Evolutionary conservation across 2,888 invertebrate species (phyloP).

Genomic region (Drosophila leonis): DNA sequence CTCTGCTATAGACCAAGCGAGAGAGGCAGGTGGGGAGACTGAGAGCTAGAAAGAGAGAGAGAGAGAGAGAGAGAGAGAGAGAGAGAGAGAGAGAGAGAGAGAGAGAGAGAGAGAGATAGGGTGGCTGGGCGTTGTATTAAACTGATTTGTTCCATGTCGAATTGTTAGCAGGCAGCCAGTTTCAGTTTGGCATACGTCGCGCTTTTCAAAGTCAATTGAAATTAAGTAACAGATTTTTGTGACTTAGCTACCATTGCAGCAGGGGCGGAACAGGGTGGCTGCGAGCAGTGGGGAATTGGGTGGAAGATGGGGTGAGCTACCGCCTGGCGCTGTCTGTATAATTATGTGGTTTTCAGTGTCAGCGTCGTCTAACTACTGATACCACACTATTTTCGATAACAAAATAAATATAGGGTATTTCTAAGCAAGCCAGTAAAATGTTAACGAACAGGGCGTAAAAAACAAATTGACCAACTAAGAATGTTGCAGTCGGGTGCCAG

Average conservation of each 20-base stretch:
- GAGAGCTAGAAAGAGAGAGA: background rate
- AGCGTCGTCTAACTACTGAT: slow-evolving; percentile 20
- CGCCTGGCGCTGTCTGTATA: background rate
- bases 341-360: slow-evolving; percentile 14
- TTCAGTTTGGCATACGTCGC: slow-evolving; percentile 60
- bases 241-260: slow-evolving; percentile 37
- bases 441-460: background rate
- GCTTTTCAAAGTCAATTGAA: slow-evolving; percentile 81
- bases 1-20: background rate
- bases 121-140: slow-evolving; percentile 53
- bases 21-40: background rate
- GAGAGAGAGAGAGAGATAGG: background rate
- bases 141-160: slow-evolving; percentile 76
- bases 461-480: too few species aligned
- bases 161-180: slow-evolving; percentile 52
- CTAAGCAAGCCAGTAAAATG: background rate
- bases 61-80: background rate
- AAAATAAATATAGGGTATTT: background rate
- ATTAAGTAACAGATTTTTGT: slow-evolving; percentile 78
- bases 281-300: background rate
- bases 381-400: background rate
- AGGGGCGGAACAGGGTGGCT: background rate
- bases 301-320: background rate
- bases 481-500: too few species aligned
- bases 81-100: background rate